Conservation (phyloP, 2,113 vertebrate genomes). For the Nibea coibor region DNA sequence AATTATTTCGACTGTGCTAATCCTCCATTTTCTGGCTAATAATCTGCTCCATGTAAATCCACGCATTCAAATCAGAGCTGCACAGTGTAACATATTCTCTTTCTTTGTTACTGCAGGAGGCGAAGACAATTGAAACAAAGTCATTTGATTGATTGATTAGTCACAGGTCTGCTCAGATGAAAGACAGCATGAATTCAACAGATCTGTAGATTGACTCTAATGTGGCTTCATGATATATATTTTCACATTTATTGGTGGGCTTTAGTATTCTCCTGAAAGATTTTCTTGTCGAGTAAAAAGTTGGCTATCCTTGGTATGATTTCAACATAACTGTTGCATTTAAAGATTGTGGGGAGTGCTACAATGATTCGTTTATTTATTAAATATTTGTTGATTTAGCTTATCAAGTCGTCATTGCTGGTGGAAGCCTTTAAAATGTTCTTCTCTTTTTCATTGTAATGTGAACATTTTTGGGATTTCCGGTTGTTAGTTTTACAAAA, state of each 20-base stretch:
- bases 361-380: not conserved
- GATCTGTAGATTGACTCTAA: not conserved
- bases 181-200: not conserved
- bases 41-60: slow-evolving; percentile 14
- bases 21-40: slow-evolving; percentile 36
- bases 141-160: not conserved
- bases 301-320: not conserved
- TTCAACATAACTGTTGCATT: not conserved
- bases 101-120: slow-evolving; percentile 14
- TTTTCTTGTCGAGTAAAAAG: not conserved
- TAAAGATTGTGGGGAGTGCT: not conserved
- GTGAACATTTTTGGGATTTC: not conserved
- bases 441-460: not conserved
- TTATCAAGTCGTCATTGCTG: no score
- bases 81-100: not conserved
- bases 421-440: not conserved
- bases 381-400: no score
- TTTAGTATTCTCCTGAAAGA: not conserved
- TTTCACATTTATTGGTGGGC: not conserved
- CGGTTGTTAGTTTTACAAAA: not conserved
- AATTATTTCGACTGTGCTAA: slow-evolving; percentile 38
- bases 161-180: not conserved
- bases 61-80: not conserved
- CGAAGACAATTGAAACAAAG: not conserved
- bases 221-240: not conserved